Percentiles rank a stretch among this genome's conserved stretches.
Evolutionary conservation across 35 echinoderm and acorn worm species (phyloP).

Genomic region (Strongylocentrotus purpuratus): DNA sequence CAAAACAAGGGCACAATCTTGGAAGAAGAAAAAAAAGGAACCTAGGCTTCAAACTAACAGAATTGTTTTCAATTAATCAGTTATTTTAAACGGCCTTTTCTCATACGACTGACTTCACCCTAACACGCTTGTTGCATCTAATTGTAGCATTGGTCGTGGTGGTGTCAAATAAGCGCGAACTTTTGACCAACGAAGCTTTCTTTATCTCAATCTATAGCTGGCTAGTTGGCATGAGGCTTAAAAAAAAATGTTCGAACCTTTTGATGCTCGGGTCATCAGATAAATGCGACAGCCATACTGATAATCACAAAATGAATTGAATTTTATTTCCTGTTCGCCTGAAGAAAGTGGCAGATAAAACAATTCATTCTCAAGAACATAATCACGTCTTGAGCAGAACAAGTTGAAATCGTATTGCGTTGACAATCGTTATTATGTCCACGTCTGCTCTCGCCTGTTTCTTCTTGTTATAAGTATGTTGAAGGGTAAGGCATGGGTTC

Average conservation of each 20-base stretch:
- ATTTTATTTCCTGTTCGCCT: not conserved
- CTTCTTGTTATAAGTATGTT: too few relatives aligned
- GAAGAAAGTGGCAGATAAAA: not conserved
- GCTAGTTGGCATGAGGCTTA: not conserved
- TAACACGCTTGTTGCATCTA: slow-evolving; percentile 1
- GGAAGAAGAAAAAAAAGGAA: not conserved
- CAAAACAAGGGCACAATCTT: not conserved
- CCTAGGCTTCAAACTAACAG: not conserved
- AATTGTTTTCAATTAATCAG: not conserved
- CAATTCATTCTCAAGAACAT: not conserved
- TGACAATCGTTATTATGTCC: not conserved
- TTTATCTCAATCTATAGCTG: not conserved
- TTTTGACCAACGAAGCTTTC: not conserved
- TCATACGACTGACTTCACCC: not conserved
- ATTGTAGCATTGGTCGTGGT: not conserved
- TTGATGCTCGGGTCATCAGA: not conserved
- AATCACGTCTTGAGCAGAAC: not conserved
- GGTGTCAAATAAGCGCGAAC: not conserved
- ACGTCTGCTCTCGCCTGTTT: too few relatives aligned
- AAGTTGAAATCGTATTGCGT: not conserved
- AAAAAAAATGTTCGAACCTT: not conserved
- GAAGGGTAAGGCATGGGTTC: too few relatives aligned
- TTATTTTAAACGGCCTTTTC: not conserved
- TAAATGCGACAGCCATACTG: not conserved
- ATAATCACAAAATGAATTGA: not conserved